These are phyloP conservation scores for Sphaeridia pumilis DNA, from an alignment of 2,888 invertebrate species.

Conservation along the genomic window DNA sequence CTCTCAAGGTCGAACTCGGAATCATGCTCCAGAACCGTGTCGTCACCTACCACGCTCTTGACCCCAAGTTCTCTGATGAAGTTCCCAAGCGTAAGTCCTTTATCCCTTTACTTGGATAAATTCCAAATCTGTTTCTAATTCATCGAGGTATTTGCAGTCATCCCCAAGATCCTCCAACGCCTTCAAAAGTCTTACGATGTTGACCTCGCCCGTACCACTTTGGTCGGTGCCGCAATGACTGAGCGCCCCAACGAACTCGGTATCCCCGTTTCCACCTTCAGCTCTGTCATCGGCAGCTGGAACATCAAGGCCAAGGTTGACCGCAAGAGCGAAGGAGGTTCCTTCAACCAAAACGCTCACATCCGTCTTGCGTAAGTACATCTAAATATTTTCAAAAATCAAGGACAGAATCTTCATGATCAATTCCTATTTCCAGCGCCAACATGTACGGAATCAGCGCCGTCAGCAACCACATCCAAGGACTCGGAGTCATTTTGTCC, in stretches of 20 bases:
- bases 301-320: constrained; percentile 26
- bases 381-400: background rate
- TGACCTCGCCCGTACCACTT: constrained; percentile 28
- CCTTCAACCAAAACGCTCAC: constrained; percentile 26
- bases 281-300: constrained; percentile 24
- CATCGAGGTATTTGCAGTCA: constrained; percentile 7
- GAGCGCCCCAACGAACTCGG: constrained; percentile 33
- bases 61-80: constrained; percentile 27
- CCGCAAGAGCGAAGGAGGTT: constrained; percentile 28
- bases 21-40: constrained; percentile 30
- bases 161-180: constrained; percentile 5
- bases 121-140: background rate
- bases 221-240: constrained; percentile 31
- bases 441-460: constrained; percentile 25
- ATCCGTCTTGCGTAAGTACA: constrained; percentile 21
- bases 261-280: constrained; percentile 30
- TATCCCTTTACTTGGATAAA: background rate
- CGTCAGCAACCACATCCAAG: constrained; percentile 31
- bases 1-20: constrained; percentile 32
- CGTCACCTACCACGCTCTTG: constrained; percentile 33
- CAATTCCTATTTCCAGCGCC: constrained; percentile 11
- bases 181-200: constrained; percentile 29
- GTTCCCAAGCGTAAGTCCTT: constrained; percentile 22
- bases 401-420: background rate
- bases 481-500: constrained; percentile 29